Evolutionary conservation across 2,113 vertebrate genomes (phyloP).

Genomic region (Chaetops frenatus): DNA sequence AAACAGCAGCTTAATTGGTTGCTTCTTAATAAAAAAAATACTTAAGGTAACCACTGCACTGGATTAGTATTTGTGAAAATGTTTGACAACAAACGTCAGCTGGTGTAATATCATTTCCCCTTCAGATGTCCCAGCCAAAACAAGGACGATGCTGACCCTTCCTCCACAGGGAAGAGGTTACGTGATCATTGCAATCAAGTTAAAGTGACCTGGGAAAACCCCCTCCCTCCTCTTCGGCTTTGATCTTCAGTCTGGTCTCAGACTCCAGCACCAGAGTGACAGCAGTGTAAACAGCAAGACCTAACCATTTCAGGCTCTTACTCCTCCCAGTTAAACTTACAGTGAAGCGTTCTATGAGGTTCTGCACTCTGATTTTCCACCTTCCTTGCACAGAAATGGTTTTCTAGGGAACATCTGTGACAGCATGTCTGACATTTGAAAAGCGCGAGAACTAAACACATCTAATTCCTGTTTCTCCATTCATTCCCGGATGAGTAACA

Average conservation of each 20-base stretch:
- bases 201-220: background rate
- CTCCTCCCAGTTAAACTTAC: background rate
- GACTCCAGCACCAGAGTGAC: background rate
- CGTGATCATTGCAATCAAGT: background rate
- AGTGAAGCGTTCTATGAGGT: background rate
- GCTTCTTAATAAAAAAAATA: background rate
- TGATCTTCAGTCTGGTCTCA: background rate
- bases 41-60: background rate
- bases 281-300: background rate
- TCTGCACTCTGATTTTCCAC: background rate
- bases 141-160: background rate
- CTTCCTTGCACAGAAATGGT: background rate
- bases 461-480: background rate
- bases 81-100: background rate
- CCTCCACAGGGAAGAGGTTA: background rate
- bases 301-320: background rate
- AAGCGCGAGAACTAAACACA: background rate
- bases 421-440: background rate
- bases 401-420: background rate
- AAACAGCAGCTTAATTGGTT: background rate
- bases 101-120: background rate
- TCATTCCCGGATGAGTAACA: background rate
- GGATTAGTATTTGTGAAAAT: slow-evolving; percentile 8
- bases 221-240: background rate
- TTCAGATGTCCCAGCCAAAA: background rate